Base-by-base conservation (phyloP, 1,140 invertebrate species). In the Pogonomyrmex barbatus region DNA sequence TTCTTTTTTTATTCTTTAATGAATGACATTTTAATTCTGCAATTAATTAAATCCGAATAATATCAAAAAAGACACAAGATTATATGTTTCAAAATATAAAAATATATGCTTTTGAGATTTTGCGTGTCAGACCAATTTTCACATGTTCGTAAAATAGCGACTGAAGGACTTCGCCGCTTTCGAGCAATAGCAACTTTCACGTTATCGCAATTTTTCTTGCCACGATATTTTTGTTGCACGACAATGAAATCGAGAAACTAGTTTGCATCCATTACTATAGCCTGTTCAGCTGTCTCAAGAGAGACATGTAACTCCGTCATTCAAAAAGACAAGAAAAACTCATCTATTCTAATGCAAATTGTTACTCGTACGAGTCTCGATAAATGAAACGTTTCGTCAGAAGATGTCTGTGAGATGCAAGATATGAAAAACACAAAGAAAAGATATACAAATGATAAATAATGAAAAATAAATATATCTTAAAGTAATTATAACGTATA, bases 161-260 rank as follows among this genome's bases (percentile, higher is more conserved):
- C 8, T 47, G 39, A 77, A 62, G 54, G n/a, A 68, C 47, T 54
- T n/a, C 12, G 33, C 33, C 50, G 54, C 68, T 60, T 83, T 60
- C 79, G 33, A 60, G 33, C 67, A 33, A 47, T 73, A 60, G n/a
- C 54, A 68, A 82, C 79, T 83, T 83, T 83, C 79, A 83, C 68
- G 79, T 75, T 83, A 83, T 81, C 78, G 24, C 24, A 14, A 81
- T 30, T 73, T 82, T 73, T 82, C 10, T 73, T 30, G 52, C 17
- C 42, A 33, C 24, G 65, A 45, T 39, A 83, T 83, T 83, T 83
- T 75, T 83, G 33, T 75, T 83, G 79, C 54, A 39, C 6, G 54
- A 75, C 79, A 68, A 75, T 83, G 54, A 75, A 83, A 83, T 62
- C 68, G 54, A 83, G 79, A 75, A 83, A 83, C 68, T 60, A 60